A percentile compares a stretch with the other conserved stretches of the same genome.
Evolutionary conservation across 2,888 invertebrate species (phyloP).

Genomic region (Oscheius sp.): DNA sequence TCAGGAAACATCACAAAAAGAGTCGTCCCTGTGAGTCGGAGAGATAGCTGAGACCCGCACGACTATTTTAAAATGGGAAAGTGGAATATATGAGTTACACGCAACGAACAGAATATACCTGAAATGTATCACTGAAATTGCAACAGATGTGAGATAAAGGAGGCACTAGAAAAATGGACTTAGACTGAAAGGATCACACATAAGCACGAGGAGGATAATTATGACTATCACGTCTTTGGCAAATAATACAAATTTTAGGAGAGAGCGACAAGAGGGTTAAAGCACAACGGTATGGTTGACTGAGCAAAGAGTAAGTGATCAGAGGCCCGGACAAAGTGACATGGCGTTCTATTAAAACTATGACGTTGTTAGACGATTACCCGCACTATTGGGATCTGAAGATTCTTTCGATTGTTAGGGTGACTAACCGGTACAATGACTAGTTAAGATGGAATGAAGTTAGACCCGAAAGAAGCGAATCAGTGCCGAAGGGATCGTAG

Average conservation of each 20-base stretch:
- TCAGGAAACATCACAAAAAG: conserved; percentile 19
- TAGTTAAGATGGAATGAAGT: conserved; percentile 24
- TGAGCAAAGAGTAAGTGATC: conserved; percentile 34
- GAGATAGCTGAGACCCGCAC: conserved; percentile 19
- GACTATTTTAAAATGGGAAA: not conserved
- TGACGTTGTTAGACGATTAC: conserved; percentile 2
- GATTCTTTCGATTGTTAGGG: not conserved
- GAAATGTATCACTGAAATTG: conserved; percentile 33
- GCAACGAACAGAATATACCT: conserved; percentile 28
- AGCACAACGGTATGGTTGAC: conserved; percentile 31
- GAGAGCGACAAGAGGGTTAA: conserved; percentile 24
- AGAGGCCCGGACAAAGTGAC: conserved; percentile 20
- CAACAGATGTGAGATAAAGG: conserved; percentile 22
- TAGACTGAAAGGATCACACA: conserved; percentile 13
- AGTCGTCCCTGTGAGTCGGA: conserved; percentile 23
- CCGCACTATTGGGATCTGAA: not conserved
- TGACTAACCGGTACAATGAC: not conserved
- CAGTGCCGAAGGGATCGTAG: conserved; percentile 56
- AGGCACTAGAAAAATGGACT: conserved; percentile 27
- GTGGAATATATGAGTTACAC: conserved; percentile 16
- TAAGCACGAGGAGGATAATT: conserved; percentile 17
- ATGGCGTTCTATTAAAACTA: conserved; percentile 30
- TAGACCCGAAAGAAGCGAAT: conserved; percentile 40
- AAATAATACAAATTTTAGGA: not conserved
- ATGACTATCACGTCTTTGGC: conserved; percentile 28